Base-by-base conservation (phyloP, 2,888 invertebrate species). In the Amphipyra tragopoginis region DNA sequence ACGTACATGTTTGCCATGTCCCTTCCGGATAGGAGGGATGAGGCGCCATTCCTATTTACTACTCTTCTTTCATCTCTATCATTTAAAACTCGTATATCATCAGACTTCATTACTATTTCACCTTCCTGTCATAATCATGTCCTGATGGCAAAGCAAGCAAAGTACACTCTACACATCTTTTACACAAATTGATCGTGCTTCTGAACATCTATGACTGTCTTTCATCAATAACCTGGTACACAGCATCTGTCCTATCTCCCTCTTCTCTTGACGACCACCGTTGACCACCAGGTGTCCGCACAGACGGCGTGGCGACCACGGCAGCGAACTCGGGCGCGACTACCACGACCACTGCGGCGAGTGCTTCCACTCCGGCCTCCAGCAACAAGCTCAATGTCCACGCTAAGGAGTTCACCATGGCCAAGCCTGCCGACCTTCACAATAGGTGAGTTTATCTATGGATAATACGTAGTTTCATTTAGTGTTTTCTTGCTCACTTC, bases 361-460 rank as follows among this genome's bases (percentile, higher is more conserved):
- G 82, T 0, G 86, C 84, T 45, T 88, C 77, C 77, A 57, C 87
- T 13, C 62, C 84, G 72, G 75, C 86, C 56, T 66, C 92, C 77
- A 68, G 82, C 82, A 96, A 96, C 88, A 97, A 97, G 92, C 95
- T 98, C 81, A 98, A 98, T 91, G 98, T 97, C 75, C 97, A 98
- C 94, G 98, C 98, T 65, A 98, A 98, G 95, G 98, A 98, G 95
- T 98, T 98, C 94, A 97, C 97, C 83, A 97, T 97, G 97, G 96
- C 96, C 88, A 96, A 96, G 92, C 96, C 96, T 44, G 88, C 95
- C 85, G 94, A 95, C 82, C 89, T 92, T 77, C 93, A 95, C 77
- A 91, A 89, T 90, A 91, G 94, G 94, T 94, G 80, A 93, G 93
- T 85, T 58, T 29, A 29, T 4, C 29, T 4, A 29, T 4, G 7